Conservation (phyloP, 2,888 invertebrate species). For the Amiota communis region DNA sequence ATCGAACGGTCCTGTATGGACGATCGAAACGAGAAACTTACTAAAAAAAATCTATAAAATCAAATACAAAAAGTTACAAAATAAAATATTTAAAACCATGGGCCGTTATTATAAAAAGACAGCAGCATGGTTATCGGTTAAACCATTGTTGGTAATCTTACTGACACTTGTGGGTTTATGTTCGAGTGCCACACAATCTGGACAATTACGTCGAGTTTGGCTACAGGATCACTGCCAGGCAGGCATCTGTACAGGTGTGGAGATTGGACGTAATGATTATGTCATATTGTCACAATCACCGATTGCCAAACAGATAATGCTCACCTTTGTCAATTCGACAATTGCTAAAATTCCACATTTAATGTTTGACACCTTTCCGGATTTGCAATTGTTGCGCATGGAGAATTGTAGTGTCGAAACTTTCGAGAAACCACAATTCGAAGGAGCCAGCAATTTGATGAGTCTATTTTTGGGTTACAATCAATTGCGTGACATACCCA, state of each 20-base stretch:
- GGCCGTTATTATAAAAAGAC: not conserved
- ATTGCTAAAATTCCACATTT: constrained; percentile 71
- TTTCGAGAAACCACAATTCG: constrained; percentile 70
- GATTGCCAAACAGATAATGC: constrained; percentile 62
- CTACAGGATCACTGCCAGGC: constrained; percentile 69
- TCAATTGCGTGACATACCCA: constrained; percentile 66
- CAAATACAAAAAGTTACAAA: not conserved
- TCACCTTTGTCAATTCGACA: constrained; percentile 69
- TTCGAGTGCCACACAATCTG: constrained; percentile 38
- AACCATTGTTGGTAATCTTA: not conserved
- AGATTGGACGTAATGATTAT: constrained; percentile 68
- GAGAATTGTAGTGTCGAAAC: constrained; percentile 70
- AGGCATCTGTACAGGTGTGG: constrained; percentile 64
- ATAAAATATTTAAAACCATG: not conserved
- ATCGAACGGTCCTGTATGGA: not conserved
- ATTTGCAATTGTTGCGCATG: constrained; percentile 68
- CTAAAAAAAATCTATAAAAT: not conserved
- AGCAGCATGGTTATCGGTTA: not conserved
- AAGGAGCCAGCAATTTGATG: constrained; percentile 71
- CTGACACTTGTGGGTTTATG: constrained; percentile 5
- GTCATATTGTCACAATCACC: constrained; percentile 69
- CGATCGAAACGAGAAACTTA: not conserved
- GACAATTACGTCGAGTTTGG: constrained; percentile 70
- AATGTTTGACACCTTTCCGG: constrained; percentile 71
- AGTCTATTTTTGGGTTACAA: constrained; percentile 65